Percentiles rank a stretch among this genome's conserved stretches.
phyloP scores from a whole-genome alignment of 2,797 vertebrate species.

The Thripadectes ignobilis region DNA sequence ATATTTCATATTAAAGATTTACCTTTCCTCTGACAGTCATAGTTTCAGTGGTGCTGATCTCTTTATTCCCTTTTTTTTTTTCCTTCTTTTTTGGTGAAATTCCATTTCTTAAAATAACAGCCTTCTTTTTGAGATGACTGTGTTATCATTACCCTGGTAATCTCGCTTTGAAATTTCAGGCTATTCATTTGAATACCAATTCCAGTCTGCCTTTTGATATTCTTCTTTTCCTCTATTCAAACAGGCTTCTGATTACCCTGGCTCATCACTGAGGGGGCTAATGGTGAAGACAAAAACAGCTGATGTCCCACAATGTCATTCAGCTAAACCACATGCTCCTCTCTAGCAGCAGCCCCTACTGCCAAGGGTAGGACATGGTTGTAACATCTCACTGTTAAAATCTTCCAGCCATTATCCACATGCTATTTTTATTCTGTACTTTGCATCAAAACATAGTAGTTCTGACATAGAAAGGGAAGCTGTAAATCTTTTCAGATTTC shows the following conservation, averaged over 20 bases:
- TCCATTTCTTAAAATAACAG: conserved; percentile 67
- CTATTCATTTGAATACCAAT: conserved; percentile 64
- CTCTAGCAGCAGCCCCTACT: not conserved
- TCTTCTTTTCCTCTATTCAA: conserved; percentile 68
- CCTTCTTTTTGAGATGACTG: conserved; percentile 16
- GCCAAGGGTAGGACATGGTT: conserved; percentile 5
- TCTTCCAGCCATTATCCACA: not conserved
- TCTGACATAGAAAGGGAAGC: conserved; percentile 7
- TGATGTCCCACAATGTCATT: not conserved
- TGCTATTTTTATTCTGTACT: conserved; percentile 55
- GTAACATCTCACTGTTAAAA: conserved; percentile 20
- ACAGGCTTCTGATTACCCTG: conserved; percentile 34
- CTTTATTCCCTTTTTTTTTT: conserved; percentile 33
- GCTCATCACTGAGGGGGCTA: conserved; percentile 38
- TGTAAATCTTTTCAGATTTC: not conserved
- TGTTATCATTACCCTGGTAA: conserved; percentile 62
- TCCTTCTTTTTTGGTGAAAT: conserved; percentile 11
- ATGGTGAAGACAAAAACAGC: not conserved
- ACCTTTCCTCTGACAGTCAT: conserved; percentile 51
- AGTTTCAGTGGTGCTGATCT: conserved; percentile 44
- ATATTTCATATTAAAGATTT: conserved; percentile 54
- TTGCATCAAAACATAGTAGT: not conserved
- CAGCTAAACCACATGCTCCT: not conserved
- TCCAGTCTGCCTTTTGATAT: conserved; percentile 68
- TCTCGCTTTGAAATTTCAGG: conserved; percentile 69